These are phyloP conservation scores for Metacarcinus magister DNA, from an alignment of 2,888 invertebrate genomes.

Conservation along the genomic window DNA sequence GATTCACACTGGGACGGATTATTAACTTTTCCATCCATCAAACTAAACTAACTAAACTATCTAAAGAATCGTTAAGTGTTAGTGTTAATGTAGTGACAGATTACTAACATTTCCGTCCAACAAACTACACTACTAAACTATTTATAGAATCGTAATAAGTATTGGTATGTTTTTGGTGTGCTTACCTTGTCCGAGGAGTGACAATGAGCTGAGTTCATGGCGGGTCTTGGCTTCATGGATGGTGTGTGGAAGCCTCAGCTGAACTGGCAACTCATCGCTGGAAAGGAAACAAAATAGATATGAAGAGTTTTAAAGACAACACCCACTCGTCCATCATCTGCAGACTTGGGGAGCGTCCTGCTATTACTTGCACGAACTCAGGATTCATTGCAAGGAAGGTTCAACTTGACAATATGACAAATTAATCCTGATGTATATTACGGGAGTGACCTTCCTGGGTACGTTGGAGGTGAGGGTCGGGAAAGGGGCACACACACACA, in stretches of 20 bases:
- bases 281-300: slow-evolving; percentile 83
- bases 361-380: neutral
- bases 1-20: no score
- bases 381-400: neutral
- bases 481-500: neutral
- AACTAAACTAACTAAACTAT: no score
- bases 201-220: slow-evolving; percentile 94
- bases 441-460: neutral
- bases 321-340: neutral
- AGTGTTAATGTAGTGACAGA: no score
- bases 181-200: slow-evolving; percentile 90
- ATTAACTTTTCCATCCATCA: no score
- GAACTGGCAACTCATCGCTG: slow-evolving; percentile 96
- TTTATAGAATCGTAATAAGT: no score
- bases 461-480: neutral
- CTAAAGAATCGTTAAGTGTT: no score
- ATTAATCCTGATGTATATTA: neutral
- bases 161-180: neutral
- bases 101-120: no score
- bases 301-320: neutral
- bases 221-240: slow-evolving; percentile 94
- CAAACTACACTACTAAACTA: no score
- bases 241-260: slow-evolving; percentile 92
- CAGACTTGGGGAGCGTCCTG: neutral
- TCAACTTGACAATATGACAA: neutral